Evolutionary conservation across 2,113 vertebrate species (phyloP).

Genomic region (Lepidothrix coronata): DNA sequence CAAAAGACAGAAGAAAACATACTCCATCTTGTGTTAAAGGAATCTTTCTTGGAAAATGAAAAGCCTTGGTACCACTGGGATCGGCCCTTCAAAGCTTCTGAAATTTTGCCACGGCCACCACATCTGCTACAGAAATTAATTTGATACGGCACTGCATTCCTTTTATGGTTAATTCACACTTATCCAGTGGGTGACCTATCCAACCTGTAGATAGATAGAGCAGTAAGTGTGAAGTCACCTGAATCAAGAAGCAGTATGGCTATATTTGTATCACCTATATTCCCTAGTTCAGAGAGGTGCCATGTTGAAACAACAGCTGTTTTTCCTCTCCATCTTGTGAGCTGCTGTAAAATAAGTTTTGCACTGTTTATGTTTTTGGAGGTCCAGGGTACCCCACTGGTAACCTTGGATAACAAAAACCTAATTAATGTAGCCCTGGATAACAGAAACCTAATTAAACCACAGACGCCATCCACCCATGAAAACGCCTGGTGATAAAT

Average conservation of each 20-base stretch:
- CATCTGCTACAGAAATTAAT: slow-evolving; percentile 35
- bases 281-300: background rate
- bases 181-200: background rate
- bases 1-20: slow-evolving; percentile 18
- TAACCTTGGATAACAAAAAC: background rate
- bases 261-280: background rate
- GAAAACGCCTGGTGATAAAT: background rate
- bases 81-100: background rate
- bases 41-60: slow-evolving; percentile 30
- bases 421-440: background rate
- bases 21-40: background rate
- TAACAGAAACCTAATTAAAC: background rate
- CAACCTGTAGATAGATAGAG: background rate
- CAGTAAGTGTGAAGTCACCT: background rate
- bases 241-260: background rate
- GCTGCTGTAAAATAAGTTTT: background rate
- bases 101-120: background rate
- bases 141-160: background rate
- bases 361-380: background rate
- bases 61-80: background rate
- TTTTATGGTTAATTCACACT: slow-evolving; percentile 19
- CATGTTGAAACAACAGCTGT: background rate
- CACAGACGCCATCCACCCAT: background rate
- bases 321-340: fast-evolving
- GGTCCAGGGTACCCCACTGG: background rate